phyloP scores from a whole-genome alignment of 2,113 vertebrate genomes.

The Sarotherodon lohbergeri region DNA sequence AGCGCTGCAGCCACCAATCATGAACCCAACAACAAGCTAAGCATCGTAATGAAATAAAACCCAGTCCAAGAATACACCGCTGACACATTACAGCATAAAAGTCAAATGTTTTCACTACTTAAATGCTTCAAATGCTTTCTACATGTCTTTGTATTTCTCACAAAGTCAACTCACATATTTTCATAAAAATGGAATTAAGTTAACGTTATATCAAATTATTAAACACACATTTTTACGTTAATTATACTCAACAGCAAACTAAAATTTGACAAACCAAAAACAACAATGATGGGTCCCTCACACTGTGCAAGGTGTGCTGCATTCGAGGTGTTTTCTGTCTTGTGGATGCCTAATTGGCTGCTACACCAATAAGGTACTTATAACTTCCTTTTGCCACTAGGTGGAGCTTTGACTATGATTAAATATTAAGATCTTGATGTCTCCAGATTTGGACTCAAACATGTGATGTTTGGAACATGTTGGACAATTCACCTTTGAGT shows the following conservation, averaged over 20 bases:
- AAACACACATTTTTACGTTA: background rate
- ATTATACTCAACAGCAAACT: background rate
- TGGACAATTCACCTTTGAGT: background rate
- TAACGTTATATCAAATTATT: background rate
- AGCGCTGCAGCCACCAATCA: background rate
- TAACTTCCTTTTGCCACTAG: background rate
- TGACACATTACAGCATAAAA: background rate
- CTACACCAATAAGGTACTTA: background rate
- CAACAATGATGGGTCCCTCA: background rate
- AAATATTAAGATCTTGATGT: background rate
- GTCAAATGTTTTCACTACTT: background rate
- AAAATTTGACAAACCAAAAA: background rate
- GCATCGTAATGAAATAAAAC: background rate
- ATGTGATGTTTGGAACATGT: fast-evolving
- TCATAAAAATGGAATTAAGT: background rate
- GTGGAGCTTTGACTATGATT: background rate
- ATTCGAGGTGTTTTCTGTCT: background rate
- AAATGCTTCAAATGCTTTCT: background rate
- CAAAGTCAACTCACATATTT: background rate
- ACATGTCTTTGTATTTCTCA: background rate
- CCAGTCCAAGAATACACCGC: background rate
- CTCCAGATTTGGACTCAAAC: background rate
- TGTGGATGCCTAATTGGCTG: background rate
- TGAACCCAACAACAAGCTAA: background rate
- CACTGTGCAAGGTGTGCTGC: background rate